Evolutionary conservation across 2,113 vertebrate species (phyloP).

Genomic region (Mormyrus iriodes): DNA sequence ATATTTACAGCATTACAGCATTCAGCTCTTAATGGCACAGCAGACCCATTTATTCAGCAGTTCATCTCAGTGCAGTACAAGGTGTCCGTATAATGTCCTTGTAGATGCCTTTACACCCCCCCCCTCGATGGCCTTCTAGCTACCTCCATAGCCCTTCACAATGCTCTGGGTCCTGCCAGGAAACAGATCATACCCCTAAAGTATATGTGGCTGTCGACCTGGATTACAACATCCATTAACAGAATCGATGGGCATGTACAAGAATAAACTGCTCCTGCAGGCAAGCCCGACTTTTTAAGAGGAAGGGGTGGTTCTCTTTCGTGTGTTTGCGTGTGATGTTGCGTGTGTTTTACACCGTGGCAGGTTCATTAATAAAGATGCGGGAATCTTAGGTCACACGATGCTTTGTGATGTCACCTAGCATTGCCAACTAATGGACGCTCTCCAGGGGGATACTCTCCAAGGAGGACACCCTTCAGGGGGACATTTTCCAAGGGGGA

Average conservation of each 20-base stretch:
- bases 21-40: constrained; percentile 56
- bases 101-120: background rate
- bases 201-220: background rate
- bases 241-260: background rate
- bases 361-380: background rate
- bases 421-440: background rate
- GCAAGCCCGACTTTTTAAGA: background rate
- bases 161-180: background rate
- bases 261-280: constrained; percentile 5
- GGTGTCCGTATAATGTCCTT: background rate
- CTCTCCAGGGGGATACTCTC: too few species aligned
- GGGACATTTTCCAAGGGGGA: too few species aligned
- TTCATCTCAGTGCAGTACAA: constrained; percentile 27
- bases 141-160: background rate
- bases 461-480: too few species aligned
- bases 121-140: background rate
- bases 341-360: background rate
- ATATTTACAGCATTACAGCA: constrained; percentile 45
- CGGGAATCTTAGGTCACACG: background rate
- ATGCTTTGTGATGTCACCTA: background rate
- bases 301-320: background rate
- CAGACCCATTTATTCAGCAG: constrained; percentile 50
- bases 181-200: background rate
- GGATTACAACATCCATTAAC: background rate
- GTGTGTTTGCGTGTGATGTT: background rate